These are phyloP conservation scores for Acronicta aceris DNA, from an alignment of 2,888 invertebrate species.

Conservation along the genomic window DNA sequence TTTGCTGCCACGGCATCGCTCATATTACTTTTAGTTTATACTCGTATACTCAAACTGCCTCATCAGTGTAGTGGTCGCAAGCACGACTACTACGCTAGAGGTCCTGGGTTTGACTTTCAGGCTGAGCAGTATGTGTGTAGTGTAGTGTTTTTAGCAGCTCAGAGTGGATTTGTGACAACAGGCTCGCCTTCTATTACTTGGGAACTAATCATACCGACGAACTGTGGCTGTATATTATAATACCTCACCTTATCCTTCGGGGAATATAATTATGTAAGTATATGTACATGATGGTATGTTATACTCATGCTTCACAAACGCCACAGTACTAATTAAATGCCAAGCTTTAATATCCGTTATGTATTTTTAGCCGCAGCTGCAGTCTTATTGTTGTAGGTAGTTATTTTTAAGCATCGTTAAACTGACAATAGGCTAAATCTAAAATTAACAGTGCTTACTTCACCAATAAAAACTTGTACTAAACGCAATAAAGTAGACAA, in stretches of 20 bases:
- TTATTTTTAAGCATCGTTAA: constrained; percentile 42
- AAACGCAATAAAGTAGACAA: constrained; percentile 4
- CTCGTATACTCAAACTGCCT: constrained; percentile 4
- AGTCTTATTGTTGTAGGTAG: constrained; percentile 21
- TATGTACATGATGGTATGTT: too few species aligned
- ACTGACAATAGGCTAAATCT: constrained; percentile 37
- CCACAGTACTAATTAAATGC: constrained; percentile 24
- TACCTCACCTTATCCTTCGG: too few species aligned
- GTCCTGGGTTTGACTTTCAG: too few species aligned
- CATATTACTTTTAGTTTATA: constrained; percentile 22
- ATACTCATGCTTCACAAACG: constrained; percentile 24
- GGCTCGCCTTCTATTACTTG: too few species aligned
- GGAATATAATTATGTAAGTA: too few species aligned
- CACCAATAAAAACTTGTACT: constrained; percentile 18
- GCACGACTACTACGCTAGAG: too few species aligned
- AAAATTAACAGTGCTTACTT: constrained; percentile 26
- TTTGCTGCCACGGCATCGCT: constrained; percentile 9
- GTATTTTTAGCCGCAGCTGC: constrained; percentile 30
- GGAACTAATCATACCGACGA: too few species aligned
- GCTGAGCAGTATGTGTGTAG: too few species aligned
- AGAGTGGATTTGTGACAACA: too few species aligned
- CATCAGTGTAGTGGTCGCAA: too few species aligned
- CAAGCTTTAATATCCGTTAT: constrained; percentile 22
- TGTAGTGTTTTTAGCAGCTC: too few species aligned
- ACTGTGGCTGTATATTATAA: too few species aligned